Evolutionary conservation across 2,113 vertebrate genomes (phyloP), one percentile per base, ranked within the genome.

Genomic region (Tylochromis polylepis): DNA sequence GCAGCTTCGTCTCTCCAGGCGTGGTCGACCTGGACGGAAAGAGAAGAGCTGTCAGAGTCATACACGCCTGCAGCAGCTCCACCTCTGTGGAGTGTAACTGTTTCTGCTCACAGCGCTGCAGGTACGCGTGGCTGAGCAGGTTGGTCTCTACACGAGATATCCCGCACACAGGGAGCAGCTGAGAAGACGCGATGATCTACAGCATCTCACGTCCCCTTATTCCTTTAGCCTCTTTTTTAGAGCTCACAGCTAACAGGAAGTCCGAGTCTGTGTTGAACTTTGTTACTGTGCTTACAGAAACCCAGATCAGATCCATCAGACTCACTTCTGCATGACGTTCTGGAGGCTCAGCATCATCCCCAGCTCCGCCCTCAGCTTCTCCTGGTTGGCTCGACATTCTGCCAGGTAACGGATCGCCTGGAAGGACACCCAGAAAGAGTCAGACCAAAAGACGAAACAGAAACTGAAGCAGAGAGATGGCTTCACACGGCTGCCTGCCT

Each of bases 301-400:
- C 70, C n/a, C 2, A 20, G 14, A 0, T 18, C 29, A 0, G 34
- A 22, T 24, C 41, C 38, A 41, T 34, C 79, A 55, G 29, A 97
- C 98, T 97, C 96, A 98, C 98, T 98, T 98, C 86, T 99, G 97
- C 87, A 97, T 91, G 16, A 99, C 97, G 81, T 97, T 98, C 94
- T 99, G 98, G 67, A 98, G 96, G 90, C 98, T 99, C 92, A 98
- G 94, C 97, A 99, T 97, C 98, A 99, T 98, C 29, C 98, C 98
- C 93, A 99, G 87, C 93, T 98, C 98, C 16, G 95, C 96, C 82
- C 95, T 97, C 98, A 99, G 98, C 93, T 97, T 98, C 82, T 98
- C 98, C 93, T 96, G 95, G 96, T 98, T 99, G 83, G 95, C 95
- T 77, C 97, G 97, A 79, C 97, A 98, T 94, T 99, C 98, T 51